A percentile compares a stretch with the other conserved stretches of the same genome.
Conservation (phyloP, 1,140 invertebrate species). For the Neodiprion pinetum region DNA sequence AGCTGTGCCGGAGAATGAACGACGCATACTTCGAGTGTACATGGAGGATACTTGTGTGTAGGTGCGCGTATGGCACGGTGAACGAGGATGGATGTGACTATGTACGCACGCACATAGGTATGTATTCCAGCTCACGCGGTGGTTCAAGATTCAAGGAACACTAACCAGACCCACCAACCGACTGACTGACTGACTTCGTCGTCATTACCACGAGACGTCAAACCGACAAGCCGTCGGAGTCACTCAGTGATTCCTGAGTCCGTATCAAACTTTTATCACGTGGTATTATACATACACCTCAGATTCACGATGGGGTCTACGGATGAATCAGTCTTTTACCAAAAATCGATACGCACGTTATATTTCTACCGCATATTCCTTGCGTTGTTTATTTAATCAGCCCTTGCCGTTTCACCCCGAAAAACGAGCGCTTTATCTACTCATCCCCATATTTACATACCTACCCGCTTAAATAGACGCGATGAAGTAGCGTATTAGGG, state of each 20-base stretch:
- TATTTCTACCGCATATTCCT: too few species aligned
- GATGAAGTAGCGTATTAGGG: too few species aligned
- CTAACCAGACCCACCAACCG: constrained; percentile 48
- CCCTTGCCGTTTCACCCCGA: too few species aligned
- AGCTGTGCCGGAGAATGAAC: constrained; percentile 15
- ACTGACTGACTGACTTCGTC: constrained; percentile 22
- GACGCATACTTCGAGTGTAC: not conserved
- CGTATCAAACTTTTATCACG: too few species aligned
- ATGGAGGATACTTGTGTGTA: not conserved
- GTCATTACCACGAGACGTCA: not conserved
- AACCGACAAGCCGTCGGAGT: not conserved
- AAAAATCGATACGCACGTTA: too few species aligned
- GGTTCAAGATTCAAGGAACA: constrained; percentile 36
- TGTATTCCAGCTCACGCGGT: not conserved
- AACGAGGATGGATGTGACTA: not conserved
- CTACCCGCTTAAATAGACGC: too few species aligned
- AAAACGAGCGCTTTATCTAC: too few species aligned
- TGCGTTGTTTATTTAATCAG: too few species aligned
- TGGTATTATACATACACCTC: too few species aligned
- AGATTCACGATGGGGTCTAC: too few species aligned
- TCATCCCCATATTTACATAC: too few species aligned
- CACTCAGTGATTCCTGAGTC: not conserved
- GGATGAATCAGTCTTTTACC: too few species aligned
- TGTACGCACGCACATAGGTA: not conserved
- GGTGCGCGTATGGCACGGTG: not conserved